Base-by-base conservation (phyloP, 2,113 vertebrate genomes). In the Zingel zingel region DNA sequence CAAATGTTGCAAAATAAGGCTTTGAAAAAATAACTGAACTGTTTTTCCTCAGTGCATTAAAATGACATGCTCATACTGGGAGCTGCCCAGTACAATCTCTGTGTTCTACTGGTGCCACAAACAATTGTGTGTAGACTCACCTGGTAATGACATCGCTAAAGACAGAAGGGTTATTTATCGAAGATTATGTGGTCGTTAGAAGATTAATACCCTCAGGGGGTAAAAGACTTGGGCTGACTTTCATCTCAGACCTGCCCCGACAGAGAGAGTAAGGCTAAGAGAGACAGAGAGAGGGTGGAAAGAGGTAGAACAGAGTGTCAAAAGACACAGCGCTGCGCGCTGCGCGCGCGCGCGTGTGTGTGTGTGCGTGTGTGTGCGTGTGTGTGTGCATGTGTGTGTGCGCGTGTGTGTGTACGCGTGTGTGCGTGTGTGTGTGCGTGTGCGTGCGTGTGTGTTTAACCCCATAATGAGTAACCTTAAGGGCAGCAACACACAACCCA, bases 211-310 rank as follows among this genome's bases (percentile, higher is more conserved):
- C 95, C 95, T 91, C 43, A 88, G 94, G 96, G 94, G 82, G 95
- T 90, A 91, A 87, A 95, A 96, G 95, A 96, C 96, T 97, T 94
- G 64, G 94, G 96, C 95, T 95, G 95, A 94, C 95, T 97, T 95
- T 97, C 95, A 97, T 97, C 92, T 84, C 93, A 95, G 96, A 93
- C 98, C 95, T 98, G 98, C 96, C 97, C 95, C 88, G 83, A 97
- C 98, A 98, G 92, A 92, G 83, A 82, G 73, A 88, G 67, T 27
- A 45, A 69, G 70, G 77, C 74, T 86, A 84, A 72, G 76, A 80
- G 74, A 89, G 77, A 74, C 74, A 73, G 72, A 74, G 74, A 53
- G 77, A 83, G 81, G 85, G 61, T 86, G 86, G 86, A 88, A 88
- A 88, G 89, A 79, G 79, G 74, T 66, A 63, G 58, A 85, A 36